Percentiles rank a stretch among this genome's conserved stretches.
Conservation (phyloP, 2,113 vertebrate species). For the Phrynocephalus versicolor region DNA sequence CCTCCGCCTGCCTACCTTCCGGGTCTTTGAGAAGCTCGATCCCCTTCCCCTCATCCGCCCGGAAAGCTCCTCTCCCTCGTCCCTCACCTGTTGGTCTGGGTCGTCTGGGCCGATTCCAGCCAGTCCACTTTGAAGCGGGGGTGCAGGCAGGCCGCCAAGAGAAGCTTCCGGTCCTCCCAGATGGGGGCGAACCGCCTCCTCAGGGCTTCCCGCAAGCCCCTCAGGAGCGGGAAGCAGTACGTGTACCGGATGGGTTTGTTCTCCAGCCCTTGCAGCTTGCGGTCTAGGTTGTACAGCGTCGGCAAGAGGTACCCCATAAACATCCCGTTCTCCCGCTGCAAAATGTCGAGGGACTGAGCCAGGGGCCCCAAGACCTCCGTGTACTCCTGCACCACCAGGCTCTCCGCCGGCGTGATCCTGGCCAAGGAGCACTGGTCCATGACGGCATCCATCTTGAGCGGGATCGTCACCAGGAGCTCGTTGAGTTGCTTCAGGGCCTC, state of each 20-base stretch:
- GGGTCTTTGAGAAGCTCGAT: too few relatives aligned
- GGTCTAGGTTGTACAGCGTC: neutral
- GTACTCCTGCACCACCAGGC: neutral
- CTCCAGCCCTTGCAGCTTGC: neutral
- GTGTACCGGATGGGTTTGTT: neutral
- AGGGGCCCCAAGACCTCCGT: neutral
- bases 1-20: too few relatives aligned
- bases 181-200: neutral
- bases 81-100: neutral
- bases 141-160: neutral
- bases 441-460: neutral
- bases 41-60: neutral
- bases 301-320: neutral
- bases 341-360: neutral
- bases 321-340: neutral
- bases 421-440: neutral
- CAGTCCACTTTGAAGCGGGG: conserved; percentile 1
- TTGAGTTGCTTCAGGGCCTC: neutral
- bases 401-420: neutral
- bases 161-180: neutral
- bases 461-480: neutral
- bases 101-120: neutral
- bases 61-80: neutral
- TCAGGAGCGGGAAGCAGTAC: neutral
- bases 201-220: neutral